phyloP scores from a whole-genome alignment of 2,113 vertebrate genomes.

The Marcusenius ussheri region DNA sequence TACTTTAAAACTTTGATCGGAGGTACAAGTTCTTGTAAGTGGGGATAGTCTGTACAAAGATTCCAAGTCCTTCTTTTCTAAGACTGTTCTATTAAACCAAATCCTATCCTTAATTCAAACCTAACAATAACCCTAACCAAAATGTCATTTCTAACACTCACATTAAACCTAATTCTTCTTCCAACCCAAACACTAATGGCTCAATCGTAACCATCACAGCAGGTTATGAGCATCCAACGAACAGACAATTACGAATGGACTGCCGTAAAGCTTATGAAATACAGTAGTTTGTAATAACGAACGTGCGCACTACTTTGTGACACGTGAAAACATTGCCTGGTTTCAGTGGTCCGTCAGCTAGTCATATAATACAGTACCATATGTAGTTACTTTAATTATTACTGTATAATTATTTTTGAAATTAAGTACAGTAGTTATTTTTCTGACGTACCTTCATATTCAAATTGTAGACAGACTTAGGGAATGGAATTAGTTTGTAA shows the following conservation, averaged over 20 bases:
- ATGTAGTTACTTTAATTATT: neutral
- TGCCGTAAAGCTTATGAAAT: neutral
- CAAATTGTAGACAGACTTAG: neutral
- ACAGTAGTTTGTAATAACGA: neutral
- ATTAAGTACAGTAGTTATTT: neutral
- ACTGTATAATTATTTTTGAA: neutral
- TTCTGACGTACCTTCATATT: neutral
- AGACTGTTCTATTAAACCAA: neutral
- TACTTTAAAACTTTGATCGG: neutral
- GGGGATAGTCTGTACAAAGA: neutral
- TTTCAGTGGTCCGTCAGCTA: neutral
- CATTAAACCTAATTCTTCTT: neutral
- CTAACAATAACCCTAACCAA: neutral
- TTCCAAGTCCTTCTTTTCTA: neutral
- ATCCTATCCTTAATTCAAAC: neutral
- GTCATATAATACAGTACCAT: neutral
- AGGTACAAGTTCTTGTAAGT: neutral
- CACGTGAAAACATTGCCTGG: neutral
- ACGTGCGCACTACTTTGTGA: neutral
- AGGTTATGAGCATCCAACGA: neutral
- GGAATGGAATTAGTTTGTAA: neutral
- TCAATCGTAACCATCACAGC: neutral
- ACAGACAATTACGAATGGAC: neutral
- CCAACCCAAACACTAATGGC: neutral
- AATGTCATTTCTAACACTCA: neutral